Base-by-base conservation (phyloP, 2,888 invertebrate genomes). In the Pharmacophagus antenor region DNA sequence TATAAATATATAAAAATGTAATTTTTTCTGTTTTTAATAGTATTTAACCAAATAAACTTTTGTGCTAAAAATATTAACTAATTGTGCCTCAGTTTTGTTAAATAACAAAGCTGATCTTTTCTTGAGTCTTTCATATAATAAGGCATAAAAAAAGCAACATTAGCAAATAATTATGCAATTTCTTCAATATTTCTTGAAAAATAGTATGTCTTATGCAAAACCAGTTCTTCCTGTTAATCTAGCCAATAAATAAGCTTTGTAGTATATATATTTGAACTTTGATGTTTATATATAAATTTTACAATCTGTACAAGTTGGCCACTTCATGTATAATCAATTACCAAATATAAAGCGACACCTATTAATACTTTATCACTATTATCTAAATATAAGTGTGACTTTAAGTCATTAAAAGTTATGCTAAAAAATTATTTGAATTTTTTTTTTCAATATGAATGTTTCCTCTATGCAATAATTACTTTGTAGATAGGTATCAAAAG, bases 191-290 rank as follows among this genome's bases (percentile, higher is more conserved):
- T 60, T 56, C n/a, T n/a, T n/a, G n/a, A 62, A 57, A 60, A 62
- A 58, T 56, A 46, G 49, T 58, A 56, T 37, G 61, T 44, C 44
- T 48, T 63, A 52, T 62, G 53, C 63, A 63, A 64, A 64, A 59
- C 63, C 62, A 64, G 64, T 67, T 62, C 61, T 59, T 58, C 61
- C 42, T 53, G 52, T 56, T 42, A 41, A 62, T 63, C 62, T 63
- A 66, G 62, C 62, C 65, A 66, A 67, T 68, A 67, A 66, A 67
- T 73, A 76, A 74, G 74, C 73, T 77, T 70, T 71, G 67, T 51
- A 63, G 25, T 20, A 70, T 67, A 67, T n/a, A n/a, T 70, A 69
- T 70, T 65, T 67, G 55, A 10, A 68, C 65, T 66, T 65, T 60
- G 44, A 53, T 23, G 46, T 49, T 27, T 62, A 49, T 55, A 49